Conservation (phyloP, 2,797 vertebrate species). For the Sebastes kiyomatsui region DNA sequence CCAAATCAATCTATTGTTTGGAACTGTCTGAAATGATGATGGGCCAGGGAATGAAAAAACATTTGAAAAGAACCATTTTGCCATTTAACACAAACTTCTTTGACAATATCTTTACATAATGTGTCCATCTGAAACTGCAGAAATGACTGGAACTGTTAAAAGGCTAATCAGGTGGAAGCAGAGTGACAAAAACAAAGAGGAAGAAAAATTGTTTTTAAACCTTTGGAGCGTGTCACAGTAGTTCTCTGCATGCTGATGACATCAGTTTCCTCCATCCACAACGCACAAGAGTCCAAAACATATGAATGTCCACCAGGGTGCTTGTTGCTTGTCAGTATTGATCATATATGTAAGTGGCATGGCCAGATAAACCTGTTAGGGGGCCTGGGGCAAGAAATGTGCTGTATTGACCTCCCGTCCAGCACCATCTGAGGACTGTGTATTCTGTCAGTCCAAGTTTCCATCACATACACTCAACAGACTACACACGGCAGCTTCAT, state of each 20-base stretch:
- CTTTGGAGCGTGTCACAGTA: neutral
- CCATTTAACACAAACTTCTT: neutral
- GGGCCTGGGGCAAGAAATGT: neutral
- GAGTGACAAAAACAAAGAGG: neutral
- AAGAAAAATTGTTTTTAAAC: neutral
- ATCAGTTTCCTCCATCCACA: neutral
- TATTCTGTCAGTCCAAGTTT: neutral
- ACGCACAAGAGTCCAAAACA: neutral
- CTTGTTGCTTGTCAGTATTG: neutral
- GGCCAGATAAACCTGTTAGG: neutral
- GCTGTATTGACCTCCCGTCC: neutral
- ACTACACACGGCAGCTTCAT: neutral
- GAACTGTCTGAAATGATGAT: slow-evolving; percentile 8
- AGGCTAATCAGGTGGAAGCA: neutral
- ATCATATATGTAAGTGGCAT: neutral
- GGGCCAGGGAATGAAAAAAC: neutral
- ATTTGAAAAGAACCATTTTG: slow-evolving; percentile 1
- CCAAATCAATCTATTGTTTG: slow-evolving; percentile 11
- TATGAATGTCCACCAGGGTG: neutral
- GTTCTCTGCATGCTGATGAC: neutral
- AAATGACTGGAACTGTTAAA: neutral
- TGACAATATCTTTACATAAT: slow-evolving; percentile 11
- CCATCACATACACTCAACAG: neutral
- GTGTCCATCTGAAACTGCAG: slow-evolving; percentile 1
- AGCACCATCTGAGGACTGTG: neutral